These are phyloP conservation scores for Atractosteus spatula DNA, from an alignment of 2,113 vertebrate genomes.

Conservation along the genomic window DNA sequence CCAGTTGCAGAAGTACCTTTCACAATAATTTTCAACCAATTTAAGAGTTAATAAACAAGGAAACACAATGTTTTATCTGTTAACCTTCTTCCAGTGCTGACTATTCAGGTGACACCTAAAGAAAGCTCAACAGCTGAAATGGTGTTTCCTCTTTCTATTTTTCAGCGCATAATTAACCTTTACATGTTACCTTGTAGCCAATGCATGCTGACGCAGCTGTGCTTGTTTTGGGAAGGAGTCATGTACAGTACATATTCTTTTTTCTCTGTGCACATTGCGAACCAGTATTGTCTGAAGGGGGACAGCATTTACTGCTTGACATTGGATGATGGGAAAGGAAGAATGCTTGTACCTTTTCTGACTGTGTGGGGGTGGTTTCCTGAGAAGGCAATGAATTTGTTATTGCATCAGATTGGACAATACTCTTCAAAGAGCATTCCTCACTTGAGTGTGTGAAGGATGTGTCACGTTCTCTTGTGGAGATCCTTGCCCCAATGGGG, in stretches of 20 bases:
- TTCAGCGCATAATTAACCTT: too few species aligned
- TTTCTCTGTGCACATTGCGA: background rate
- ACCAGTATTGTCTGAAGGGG: conserved; percentile 1
- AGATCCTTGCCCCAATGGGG: background rate
- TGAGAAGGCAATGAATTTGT: conserved; percentile 28
- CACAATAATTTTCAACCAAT: too few species aligned
- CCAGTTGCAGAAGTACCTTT: too few species aligned
- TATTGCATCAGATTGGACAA: conserved; percentile 19
- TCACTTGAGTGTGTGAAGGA: conserved; percentile 21
- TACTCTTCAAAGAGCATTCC: conserved; percentile 30
- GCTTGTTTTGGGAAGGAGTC: too few species aligned
- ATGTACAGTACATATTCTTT: background rate
- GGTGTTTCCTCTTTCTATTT: too few species aligned
- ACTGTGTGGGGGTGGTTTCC: conserved; percentile 15
- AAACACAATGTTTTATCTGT: too few species aligned
- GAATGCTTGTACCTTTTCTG: conserved; percentile 14
- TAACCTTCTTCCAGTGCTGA: too few species aligned
- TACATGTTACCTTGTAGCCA: too few species aligned
- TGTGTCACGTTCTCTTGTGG: conserved; percentile 23
- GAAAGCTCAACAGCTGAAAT: too few species aligned
- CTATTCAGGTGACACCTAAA: too few species aligned
- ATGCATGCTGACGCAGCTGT: too few species aligned
- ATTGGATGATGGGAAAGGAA: background rate
- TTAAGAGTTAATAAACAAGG: too few species aligned
- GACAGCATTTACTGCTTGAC: conserved; percentile 19